These are phyloP conservation scores for Menidia beryllina DNA, from an alignment of 2,113 vertebrate species.

Conservation along the genomic window DNA sequence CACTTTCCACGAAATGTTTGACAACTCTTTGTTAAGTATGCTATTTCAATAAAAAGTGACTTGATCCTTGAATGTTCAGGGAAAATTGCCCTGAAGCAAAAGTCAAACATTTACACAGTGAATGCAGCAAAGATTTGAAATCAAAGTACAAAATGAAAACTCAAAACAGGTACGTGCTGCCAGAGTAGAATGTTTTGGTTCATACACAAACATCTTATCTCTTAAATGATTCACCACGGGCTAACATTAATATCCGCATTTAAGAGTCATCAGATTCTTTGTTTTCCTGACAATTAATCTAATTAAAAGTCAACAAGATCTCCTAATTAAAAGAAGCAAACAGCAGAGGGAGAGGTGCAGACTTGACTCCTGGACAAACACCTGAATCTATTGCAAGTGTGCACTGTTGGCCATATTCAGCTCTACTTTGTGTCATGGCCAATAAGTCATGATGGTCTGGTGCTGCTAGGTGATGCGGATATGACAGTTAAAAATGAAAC, in stretches of 20 bases:
- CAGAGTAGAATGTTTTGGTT: background rate
- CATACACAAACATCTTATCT: constrained; percentile 4
- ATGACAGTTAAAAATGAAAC: constrained; percentile 64
- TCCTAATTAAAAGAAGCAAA: constrained; percentile 21
- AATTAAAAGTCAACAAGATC: constrained; percentile 24
- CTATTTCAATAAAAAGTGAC: no score
- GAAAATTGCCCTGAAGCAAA: background rate
- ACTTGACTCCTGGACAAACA: constrained; percentile 37
- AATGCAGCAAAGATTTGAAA: background rate
- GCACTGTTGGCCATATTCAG: constrained; percentile 44
- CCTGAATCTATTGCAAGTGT: constrained; percentile 45
- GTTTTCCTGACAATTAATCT: constrained; percentile 4
- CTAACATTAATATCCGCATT: constrained; percentile 14
- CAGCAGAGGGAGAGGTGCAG: constrained; percentile 36
- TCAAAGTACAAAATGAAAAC: constrained; percentile 4
- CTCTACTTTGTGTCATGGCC: constrained; percentile 54
- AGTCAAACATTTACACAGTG: constrained; percentile 6
- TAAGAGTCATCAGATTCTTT: constrained; percentile 8
- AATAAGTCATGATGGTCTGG: constrained; percentile 43
- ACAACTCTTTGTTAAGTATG: background rate
- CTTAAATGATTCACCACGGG: constrained; percentile 7
- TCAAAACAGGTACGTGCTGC: no score
- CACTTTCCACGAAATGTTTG: constrained; percentile 1
- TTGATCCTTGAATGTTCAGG: background rate
- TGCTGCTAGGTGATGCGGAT: constrained; percentile 59